Evolutionary conservation across 2,888 invertebrate genomes (phyloP), one percentile per base, ranked within the genome.

Genomic region (Ormyrus labotus): DNA sequence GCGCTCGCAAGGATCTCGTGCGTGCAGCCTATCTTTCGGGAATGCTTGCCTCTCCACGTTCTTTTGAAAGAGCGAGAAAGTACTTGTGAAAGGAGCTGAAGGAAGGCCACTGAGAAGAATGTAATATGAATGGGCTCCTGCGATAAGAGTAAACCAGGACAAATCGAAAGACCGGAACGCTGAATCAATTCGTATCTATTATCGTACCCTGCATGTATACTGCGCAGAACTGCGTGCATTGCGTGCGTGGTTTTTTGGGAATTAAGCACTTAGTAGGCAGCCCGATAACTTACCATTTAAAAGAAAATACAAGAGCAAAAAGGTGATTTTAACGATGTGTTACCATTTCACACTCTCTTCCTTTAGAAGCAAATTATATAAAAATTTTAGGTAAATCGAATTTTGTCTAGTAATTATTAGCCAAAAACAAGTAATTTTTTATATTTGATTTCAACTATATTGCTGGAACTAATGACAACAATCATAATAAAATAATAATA

Each of bases 111-210:
- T n/a, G 48, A 11, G 65, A 65, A 70, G 57, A 80, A 74, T 76
- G 58, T 64, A 65, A 79, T 70, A 77, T 73, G 78, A 83, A 84
- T 77, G 77, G 64, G 78, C 47, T 58, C 57, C 53, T n/a, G 53
- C 68, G 81, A 84, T 83, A 82, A 83, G 81, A 82, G 82, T 84
- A 81, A 83, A 82, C 78, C 83, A 79, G 80, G 76, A 68, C 83
- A 84, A 85, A 84, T 83, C 82, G 82, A 82, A 83, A 78, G 80
- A 61, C 57, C 80, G 50, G 58, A n/a, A 11, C 82, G 81, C 83
- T 82, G 85, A 85, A 86, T 87, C 87, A 85, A 87, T 87, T 87
- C 86, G 87, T 86, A 87, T 87, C 87, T 87, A 84, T 87, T 88
- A 73, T 78, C 86, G 84, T 83, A 81, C 80, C 84, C 83, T 83